phyloP scores from a whole-genome alignment of 2,888 invertebrate genomes.

The Drosophila melanosoma region DNA sequence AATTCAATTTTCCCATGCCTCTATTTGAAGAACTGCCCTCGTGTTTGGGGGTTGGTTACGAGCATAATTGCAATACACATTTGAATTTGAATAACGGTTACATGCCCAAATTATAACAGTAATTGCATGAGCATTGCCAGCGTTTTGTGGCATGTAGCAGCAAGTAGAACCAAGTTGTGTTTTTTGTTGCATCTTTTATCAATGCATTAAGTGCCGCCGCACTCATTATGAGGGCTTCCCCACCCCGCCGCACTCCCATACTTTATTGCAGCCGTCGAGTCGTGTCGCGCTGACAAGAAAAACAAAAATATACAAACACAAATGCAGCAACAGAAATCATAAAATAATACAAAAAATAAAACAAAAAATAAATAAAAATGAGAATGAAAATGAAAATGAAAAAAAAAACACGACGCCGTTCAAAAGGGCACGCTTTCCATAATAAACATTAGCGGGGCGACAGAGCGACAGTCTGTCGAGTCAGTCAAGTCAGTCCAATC shows the following conservation, averaged over 20 bases:
- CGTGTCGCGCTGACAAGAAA: conserved; percentile 41
- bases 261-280: not conserved
- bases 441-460: conserved; percentile 74
- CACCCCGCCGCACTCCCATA: not conserved
- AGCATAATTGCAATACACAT: conserved; percentile 60
- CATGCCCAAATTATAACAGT: conserved; percentile 71
- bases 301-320: conserved; percentile 53
- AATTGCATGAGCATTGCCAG: conserved; percentile 61
- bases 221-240: conserved; percentile 72
- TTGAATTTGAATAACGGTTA: conserved; percentile 73
- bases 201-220: conserved; percentile 70
- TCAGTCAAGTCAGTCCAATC: conserved; percentile 7
- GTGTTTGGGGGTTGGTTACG: conserved; percentile 55
- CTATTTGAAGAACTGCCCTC: conserved; percentile 41
- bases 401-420: conserved; percentile 66
- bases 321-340: conserved; percentile 36
- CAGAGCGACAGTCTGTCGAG: conserved; percentile 28
- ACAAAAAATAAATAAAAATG: conserved; percentile 50
- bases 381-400: conserved; percentile 59
- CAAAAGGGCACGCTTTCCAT: conserved; percentile 80
- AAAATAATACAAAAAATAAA: conserved; percentile 40
- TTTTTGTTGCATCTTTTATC: conserved; percentile 75
- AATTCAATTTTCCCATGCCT: not conserved
- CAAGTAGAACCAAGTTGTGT: conserved; percentile 29
- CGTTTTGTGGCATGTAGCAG: conserved; percentile 60